Evolutionary conservation across 2,113 vertebrate genomes (phyloP).

Genomic region (Camelus bactrianus): DNA sequence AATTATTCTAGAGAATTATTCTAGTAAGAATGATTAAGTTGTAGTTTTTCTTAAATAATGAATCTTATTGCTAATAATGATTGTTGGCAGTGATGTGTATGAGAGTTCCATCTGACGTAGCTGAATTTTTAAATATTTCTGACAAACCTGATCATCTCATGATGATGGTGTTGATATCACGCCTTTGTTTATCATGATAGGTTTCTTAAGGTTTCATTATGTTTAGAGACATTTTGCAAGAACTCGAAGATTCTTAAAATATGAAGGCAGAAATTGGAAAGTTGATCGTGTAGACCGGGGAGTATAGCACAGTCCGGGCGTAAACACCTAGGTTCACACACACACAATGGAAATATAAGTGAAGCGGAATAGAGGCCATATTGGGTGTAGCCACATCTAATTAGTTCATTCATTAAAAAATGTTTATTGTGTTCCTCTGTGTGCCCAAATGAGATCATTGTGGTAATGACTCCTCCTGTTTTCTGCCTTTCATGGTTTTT

Average conservation of each 20-base stretch:
- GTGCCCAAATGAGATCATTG: neutral
- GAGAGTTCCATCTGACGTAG: neutral
- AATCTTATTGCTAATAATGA: constrained; percentile 35
- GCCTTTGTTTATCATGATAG: neutral
- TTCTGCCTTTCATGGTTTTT: constrained; percentile 39
- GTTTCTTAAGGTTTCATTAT: neutral
- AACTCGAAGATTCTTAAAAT: neutral
- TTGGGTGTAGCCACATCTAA: neutral
- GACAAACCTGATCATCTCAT: neutral
- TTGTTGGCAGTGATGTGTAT: neutral
- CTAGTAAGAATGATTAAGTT: constrained; percentile 23
- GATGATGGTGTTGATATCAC: neutral
- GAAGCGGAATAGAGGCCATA: neutral
- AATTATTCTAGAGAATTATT: constrained; percentile 51
- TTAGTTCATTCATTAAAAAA: neutral
- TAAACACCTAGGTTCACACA: neutral
- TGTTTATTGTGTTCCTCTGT: neutral
- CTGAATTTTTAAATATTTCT: constrained; percentile 34
- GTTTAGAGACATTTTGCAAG: constrained; percentile 37
- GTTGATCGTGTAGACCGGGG: neutral
- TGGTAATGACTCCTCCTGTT: neutral
- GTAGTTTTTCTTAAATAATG: constrained; percentile 10
- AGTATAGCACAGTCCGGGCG: neutral
- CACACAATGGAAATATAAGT: neutral
- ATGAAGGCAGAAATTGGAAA: neutral